phyloP scores from a whole-genome alignment of 1,140 invertebrate species.

The Euura lappo region DNA sequence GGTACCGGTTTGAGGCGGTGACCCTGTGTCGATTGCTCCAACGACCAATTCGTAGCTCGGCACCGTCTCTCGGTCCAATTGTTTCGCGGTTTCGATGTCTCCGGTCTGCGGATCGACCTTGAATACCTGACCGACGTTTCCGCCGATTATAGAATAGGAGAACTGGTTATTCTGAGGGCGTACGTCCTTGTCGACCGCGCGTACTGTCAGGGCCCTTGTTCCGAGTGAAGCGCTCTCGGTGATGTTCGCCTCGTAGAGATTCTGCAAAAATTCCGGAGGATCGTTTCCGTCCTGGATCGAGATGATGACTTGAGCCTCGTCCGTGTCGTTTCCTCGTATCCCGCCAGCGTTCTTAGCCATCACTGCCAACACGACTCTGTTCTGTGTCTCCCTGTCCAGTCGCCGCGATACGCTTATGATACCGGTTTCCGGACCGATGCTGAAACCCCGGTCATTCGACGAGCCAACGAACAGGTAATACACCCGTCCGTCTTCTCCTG shows the following conservation, averaged over 20 bases:
- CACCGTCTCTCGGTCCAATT: conserved; percentile 83
- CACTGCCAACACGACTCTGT: conserved; percentile 86
- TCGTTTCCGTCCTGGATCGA: conserved; percentile 95
- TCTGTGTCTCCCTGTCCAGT: conserved; percentile 90
- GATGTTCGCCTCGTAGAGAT: conserved; percentile 75
- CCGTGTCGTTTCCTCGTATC: conserved; percentile 92
- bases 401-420: conserved; percentile 81
- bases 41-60: conserved; percentile 81
- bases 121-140: conserved; percentile 83
- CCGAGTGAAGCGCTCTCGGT: conserved; percentile 79
- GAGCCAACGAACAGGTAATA: conserved; percentile 92
- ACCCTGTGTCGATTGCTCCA: conserved; percentile 88
- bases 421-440: conserved; percentile 84
- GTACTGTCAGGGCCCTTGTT: conserved; percentile 77
- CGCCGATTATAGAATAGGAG: conserved; percentile 86
- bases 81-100: conserved; percentile 76
- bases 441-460: conserved; percentile 91
- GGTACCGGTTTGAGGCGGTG: conserved; percentile 87
- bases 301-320: conserved; percentile 92
- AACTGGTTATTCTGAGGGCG: conserved; percentile 91
- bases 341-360: conserved; percentile 94
- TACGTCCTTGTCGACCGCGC: conserved; percentile 91
- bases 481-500: conserved; percentile 89
- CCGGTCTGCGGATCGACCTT: conserved; percentile 88
- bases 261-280: conserved; percentile 87